These are phyloP conservation scores for Axea sp. DNA, from an alignment of 2,888 invertebrate species.

Conservation along the genomic window DNA sequence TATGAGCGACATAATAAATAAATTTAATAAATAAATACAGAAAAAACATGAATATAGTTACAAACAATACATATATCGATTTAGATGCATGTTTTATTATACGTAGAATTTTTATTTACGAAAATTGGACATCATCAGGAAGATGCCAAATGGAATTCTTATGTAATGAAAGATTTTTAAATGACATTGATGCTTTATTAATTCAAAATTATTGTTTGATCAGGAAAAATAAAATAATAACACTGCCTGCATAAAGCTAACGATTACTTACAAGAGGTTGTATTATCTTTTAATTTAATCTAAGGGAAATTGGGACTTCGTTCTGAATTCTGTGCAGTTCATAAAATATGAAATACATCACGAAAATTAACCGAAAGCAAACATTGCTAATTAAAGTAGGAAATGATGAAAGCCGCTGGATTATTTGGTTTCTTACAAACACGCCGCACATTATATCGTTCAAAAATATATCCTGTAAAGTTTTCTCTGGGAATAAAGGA, in stretches of 20 bases:
- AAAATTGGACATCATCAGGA: too few species aligned
- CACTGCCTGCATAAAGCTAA: constrained; percentile 14
- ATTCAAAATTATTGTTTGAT: neutral
- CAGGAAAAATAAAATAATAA: constrained; percentile 12
- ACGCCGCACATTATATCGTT: constrained; percentile 2
- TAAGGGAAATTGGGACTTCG: constrained; percentile 34
- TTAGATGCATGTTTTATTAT: too few species aligned
- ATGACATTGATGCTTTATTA: too few species aligned
- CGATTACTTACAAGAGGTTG: constrained; percentile 12
- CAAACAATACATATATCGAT: too few species aligned
- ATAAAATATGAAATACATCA: constrained; percentile 26
- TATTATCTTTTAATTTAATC: constrained; percentile 56
- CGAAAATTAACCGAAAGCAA: constrained; percentile 47
- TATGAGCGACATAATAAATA: too few species aligned
- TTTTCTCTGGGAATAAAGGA: neutral
- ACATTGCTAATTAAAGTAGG: constrained; percentile 46
- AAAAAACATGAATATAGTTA: too few species aligned
- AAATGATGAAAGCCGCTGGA: constrained; percentile 31
- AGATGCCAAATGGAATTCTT: too few species aligned
- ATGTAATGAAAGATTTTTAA: too few species aligned
- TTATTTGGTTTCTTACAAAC: constrained; percentile 33
- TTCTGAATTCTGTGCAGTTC: constrained; percentile 17
- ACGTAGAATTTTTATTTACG: too few species aligned
- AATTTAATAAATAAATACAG: too few species aligned
- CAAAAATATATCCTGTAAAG: constrained; percentile 14